A percentile compares a stretch with the other conserved stretches of the same genome.
Evolutionary conservation across 2,888 invertebrate genomes (phyloP).

Genomic region (Dicycla oo): DNA sequence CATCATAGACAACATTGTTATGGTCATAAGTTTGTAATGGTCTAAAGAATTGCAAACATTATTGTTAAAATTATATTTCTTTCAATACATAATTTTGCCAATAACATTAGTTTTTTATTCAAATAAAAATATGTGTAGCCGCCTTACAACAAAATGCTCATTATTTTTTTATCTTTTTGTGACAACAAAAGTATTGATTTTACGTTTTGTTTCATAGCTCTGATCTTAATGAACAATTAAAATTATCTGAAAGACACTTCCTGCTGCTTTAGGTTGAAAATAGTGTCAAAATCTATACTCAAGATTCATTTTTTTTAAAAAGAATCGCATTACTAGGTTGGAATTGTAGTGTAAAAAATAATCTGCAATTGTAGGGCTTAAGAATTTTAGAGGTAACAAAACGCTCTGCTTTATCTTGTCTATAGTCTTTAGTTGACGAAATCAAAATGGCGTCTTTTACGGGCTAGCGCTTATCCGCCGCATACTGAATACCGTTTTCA

Average conservation of each 20-base stretch:
- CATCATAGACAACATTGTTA: conserved; percentile 46
- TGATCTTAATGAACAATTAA: background rate
- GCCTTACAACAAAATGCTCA: background rate
- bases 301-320: rapidly evolving
- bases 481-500: conserved; percentile 78
- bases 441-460: conserved; percentile 90
- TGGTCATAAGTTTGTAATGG: conserved; percentile 33
- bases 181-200: conserved; percentile 29
- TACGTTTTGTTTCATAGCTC: conserved; percentile 30
- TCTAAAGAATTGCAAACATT: background rate
- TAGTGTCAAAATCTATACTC: background rate
- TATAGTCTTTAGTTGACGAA: conserved; percentile 88
- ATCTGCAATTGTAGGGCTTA: background rate
- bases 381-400: conserved; percentile 43
- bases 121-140: rapidly evolving
- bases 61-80: background rate
- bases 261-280: rapidly evolving
- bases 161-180: no score
- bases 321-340: rapidly evolving
- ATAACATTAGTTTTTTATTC: background rate
- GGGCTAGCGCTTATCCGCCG: conserved; percentile 87
- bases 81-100: background rate
- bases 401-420: conserved; percentile 77
- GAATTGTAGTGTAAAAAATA: background rate
- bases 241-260: background rate